Conservation (phyloP, 2,113 vertebrate species). For the Lipophrys pholis region DNA sequence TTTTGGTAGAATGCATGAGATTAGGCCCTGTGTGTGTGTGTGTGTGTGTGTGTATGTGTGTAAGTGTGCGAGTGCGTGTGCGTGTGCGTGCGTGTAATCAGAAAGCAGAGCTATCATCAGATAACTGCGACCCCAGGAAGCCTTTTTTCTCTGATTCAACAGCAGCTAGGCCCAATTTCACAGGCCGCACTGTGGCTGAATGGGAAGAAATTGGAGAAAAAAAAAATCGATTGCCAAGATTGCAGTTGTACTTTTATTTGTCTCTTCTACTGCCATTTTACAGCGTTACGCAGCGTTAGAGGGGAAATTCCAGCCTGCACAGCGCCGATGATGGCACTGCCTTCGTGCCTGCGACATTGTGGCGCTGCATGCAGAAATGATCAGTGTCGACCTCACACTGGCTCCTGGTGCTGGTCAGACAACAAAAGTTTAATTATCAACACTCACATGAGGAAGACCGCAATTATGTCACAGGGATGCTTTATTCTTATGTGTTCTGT, state of each 20-base stretch:
- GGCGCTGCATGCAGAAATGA: slow-evolving; percentile 7
- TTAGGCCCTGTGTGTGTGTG: too few species aligned
- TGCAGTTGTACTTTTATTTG: slow-evolving; percentile 90
- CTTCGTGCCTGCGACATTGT: slow-evolving; percentile 22
- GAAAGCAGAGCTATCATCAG: slow-evolving; percentile 82
- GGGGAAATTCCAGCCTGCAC: slow-evolving; percentile 73
- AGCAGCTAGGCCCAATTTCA: slow-evolving; percentile 89
- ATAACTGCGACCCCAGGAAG: slow-evolving; percentile 74
- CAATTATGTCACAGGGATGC: too few species aligned
- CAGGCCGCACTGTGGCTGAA: slow-evolving; percentile 80
- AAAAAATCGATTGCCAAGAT: slow-evolving; percentile 87
- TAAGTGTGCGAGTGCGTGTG: slow-evolving; percentile 39
- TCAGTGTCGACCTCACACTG: background rate
- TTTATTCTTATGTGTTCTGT: too few species aligned
- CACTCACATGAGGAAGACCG: too few species aligned
- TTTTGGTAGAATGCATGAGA: too few species aligned
- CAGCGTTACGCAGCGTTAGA: slow-evolving; percentile 79
- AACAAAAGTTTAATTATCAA: too few species aligned
- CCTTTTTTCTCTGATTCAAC: slow-evolving; percentile 83
- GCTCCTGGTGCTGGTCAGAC: background rate
- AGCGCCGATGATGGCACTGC: slow-evolving; percentile 65
- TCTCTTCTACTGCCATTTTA: slow-evolving; percentile 83
- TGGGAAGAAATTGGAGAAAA: slow-evolving; percentile 88
- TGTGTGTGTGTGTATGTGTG: background rate
- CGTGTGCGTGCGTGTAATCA: slow-evolving; percentile 66